phyloP scores from a whole-genome alignment of 30 jellyfish, hydroid and myxozoan species.

The Turritopsis dohrnii region DNA sequence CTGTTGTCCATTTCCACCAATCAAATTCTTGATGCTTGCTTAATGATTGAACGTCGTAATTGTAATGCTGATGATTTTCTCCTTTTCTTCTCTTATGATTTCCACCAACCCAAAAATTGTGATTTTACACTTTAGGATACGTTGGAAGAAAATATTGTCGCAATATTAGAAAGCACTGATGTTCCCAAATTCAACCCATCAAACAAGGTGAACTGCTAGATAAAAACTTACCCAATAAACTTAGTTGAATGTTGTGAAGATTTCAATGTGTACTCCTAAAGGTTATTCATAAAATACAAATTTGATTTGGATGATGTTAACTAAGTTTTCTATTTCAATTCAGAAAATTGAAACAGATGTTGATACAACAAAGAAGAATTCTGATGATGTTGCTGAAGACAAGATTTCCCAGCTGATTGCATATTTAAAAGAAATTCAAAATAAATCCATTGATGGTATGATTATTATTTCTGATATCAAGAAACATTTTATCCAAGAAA shows the following conservation, averaged over 20 bases:
- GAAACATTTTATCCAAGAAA: not conserved
- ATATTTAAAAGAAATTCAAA: not conserved
- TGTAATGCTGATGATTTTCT: too few relatives aligned
- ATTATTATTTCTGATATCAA: not conserved
- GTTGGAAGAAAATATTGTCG: not conserved
- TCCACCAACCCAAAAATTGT: too few relatives aligned
- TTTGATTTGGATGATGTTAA: too few relatives aligned
- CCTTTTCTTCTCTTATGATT: too few relatives aligned
- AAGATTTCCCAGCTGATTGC: constrained; percentile 23
- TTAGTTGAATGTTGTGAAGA: not conserved
- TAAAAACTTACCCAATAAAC: not conserved
- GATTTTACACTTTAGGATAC: not conserved
- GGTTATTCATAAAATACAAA: too few relatives aligned
- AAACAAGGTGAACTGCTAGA: constrained; percentile 36
- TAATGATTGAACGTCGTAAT: too few relatives aligned
- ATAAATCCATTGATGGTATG: not conserved
- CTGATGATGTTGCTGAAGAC: constrained; percentile 31
- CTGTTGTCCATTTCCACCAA: too few relatives aligned
- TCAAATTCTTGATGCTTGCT: too few relatives aligned
- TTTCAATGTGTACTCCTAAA: too few relatives aligned
- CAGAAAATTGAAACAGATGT: constrained; percentile 48
- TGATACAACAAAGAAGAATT: constrained; percentile 19
- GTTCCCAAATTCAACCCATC: constrained; percentile 55
- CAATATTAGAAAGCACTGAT: not conserved
- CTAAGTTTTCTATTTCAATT: not conserved